A percentile compares a stretch with the other conserved stretches of the same genome.
These are phyloP conservation scores for Drosophila varians DNA, from an alignment of 1,140 invertebrate species.

Conservation along the genomic window DNA sequence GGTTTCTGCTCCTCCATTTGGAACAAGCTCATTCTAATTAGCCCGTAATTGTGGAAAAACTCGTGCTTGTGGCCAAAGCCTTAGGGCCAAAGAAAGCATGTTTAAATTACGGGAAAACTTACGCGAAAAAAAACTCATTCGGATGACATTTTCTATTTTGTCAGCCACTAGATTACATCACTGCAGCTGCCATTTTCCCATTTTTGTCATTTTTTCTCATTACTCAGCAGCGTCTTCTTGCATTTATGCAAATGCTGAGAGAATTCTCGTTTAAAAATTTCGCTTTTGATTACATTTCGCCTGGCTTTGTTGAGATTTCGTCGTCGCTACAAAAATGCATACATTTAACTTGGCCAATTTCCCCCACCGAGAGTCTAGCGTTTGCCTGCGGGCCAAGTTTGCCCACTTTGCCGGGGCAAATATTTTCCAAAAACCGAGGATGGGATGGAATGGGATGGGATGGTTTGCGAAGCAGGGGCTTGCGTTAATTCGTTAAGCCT, in stretches of 20 bases:
- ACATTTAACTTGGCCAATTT: conserved; percentile 41
- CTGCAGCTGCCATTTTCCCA: conserved; percentile 6
- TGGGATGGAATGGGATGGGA: neutral
- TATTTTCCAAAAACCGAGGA: neutral
- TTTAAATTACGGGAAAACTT: conserved; percentile 18
- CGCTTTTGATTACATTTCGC: conserved; percentile 55
- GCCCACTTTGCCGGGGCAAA: conserved; percentile 13
- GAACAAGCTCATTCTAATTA: conserved; percentile 34
- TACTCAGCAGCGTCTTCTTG: conserved; percentile 13
- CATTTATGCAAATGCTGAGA: conserved; percentile 66
- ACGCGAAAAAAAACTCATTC: conserved; percentile 6
- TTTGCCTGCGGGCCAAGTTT: conserved; percentile 13
- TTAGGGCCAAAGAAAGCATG: conserved; percentile 1
- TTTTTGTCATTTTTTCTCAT: conserved; percentile 11
- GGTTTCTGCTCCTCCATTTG: neutral
- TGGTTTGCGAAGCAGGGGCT: neutral
- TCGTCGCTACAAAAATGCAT: conserved; percentile 37
- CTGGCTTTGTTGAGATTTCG: conserved; percentile 31
- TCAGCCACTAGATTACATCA: conserved; percentile 20
- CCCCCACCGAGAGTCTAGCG: conserved; percentile 16
- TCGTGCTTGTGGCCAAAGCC: neutral
- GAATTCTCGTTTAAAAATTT: conserved; percentile 51
- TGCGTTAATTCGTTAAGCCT: conserved; percentile 51
- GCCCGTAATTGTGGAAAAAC: conserved; percentile 46
- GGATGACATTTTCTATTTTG: conserved; percentile 1